Base-by-base conservation (phyloP, 1,140 invertebrate genomes). In the Hirudo medicinalis region DNA sequence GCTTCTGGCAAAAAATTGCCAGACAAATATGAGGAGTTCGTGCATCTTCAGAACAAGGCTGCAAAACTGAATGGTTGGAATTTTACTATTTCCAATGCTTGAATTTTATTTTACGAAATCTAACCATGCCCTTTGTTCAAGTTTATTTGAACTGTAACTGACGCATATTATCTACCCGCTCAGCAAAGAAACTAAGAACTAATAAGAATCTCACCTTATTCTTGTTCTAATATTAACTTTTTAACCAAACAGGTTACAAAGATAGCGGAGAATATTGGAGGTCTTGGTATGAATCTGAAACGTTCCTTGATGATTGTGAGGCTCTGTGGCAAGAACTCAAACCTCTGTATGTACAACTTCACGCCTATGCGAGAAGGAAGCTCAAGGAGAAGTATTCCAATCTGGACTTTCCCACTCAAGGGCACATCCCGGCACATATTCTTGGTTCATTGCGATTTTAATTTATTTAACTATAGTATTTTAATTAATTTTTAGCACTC, bases 391-490 rank as follows among this genome's bases (percentile, higher is more conserved):
- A 70, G 19, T 83, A 84, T 53, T 6, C 66, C 67, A 29, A 57
- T 25, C 75, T 63, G 32, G 74, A 22, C 86, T 80, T 82, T 69
- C 79, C 80, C 8, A n/a, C 66, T 9, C 74, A 74, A 40, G 90
- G 90, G 25, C 89, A 90, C 0, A 90, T 97, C 71, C 92, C 92
- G 0, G 92, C 91, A 22, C 92, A 97, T 85, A 81, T 97, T 1
- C 84, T 95, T 5, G 73, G 77, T 80, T 29, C 32, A 36, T 36
- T 36, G 11, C 15, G 4, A 13, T 49, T 49, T 49, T 49, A 49
- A 49, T 49, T 49, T 15, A 49, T 49, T 49, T 49, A 49, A 5
- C 43, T 15, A 5, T 49, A 4, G 40, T 40, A 11, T 49, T 49
- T 49, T 8, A 17, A 49, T 49, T 49, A 5, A 49, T 49, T 49